Evolutionary conservation across 2,888 invertebrate genomes (phyloP), one percentile per base, ranked within the genome.

Genomic region (Cremastobaeus sp.): DNA sequence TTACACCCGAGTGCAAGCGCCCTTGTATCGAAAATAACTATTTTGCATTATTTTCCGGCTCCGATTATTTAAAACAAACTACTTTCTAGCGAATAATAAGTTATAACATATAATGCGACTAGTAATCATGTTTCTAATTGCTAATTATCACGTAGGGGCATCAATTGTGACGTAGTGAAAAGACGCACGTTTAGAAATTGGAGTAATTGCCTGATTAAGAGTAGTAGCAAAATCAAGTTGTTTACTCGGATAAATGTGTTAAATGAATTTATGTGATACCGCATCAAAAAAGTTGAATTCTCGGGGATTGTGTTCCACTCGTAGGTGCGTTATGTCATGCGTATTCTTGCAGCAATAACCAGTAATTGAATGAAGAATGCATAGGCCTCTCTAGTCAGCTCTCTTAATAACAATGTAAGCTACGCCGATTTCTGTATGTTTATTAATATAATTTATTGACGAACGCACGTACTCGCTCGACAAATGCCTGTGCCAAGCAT

Each of bases 301-400:
- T 50, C 47, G 50, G 43, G 68, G 68, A 59, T 59, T 59, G 66
- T 57, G 50, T 30, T 52, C 25, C 32, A 43, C 21, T 37, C 48
- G 59, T 59, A 59, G 57, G 52, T 68, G 59, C 35, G 35, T 68
- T 68, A 59, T 68, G 68, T 68, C 68, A 68, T 57, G 59, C 43
- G 68, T 50, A 59, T 59, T 68, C 57, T 68, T 59, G 43, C 57
- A 50, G 50, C 37, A 68, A 59, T 57, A 48, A 43, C 48, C 50
- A 41, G 59, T 68, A 68, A 68, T 68, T 68, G 68, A 68, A 68
- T 68, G 68, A 68, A 57, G 57, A 68, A 68, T 59, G 59, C 52
- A 59, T 50, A 68, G 30, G 45, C 59, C 47, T 47, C 35, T 35
- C 35, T 59, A 25, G 25, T 35, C 45, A 43, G 20, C n/a, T 55